Evolutionary conservation across 2,113 vertebrate genomes (phyloP).

Genomic region (Cyphomyrus discorhynchus): DNA sequence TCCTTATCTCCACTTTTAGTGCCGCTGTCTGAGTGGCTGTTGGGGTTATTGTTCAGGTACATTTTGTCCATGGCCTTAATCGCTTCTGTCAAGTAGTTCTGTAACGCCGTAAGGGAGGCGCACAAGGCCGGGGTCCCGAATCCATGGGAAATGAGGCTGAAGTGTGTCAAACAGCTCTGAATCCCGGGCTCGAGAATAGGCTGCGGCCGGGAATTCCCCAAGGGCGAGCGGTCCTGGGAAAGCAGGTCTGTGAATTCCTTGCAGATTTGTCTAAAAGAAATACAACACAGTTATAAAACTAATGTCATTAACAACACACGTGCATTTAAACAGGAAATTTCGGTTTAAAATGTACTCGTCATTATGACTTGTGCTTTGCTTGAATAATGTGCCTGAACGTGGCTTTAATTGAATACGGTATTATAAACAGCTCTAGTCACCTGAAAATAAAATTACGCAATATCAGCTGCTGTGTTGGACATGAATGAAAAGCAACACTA

Average conservation of each 20-base stretch:
- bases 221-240: constrained; percentile 97
- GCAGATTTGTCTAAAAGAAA: constrained; percentile 89
- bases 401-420: neutral
- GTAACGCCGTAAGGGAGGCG: constrained; percentile 92
- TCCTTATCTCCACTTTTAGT: constrained; percentile 97
- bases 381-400: neutral
- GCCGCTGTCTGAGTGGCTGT: constrained; percentile 94
- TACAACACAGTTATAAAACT: constrained; percentile 29
- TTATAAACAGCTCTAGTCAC: neutral
- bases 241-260: constrained; percentile 99
- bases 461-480: neutral
- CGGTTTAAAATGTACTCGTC: neutral
- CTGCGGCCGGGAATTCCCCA: constrained; percentile 95
- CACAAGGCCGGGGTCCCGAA: constrained; percentile 97
- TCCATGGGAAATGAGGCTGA: constrained; percentile 99
- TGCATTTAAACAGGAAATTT: neutral
- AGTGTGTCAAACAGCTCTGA: constrained; percentile 99
- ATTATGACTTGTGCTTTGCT: neutral
- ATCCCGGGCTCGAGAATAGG: constrained; percentile 98
- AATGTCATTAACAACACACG: constrained; percentile 23
- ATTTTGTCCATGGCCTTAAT: constrained; percentile 99
- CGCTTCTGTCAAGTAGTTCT: constrained; percentile 99
- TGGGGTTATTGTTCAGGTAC: constrained; percentile 99
- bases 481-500: neutral
- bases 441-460: constrained; percentile 9